phyloP scores from a whole-genome alignment of 2,888 invertebrate species.

The Athetis lepigone region DNA sequence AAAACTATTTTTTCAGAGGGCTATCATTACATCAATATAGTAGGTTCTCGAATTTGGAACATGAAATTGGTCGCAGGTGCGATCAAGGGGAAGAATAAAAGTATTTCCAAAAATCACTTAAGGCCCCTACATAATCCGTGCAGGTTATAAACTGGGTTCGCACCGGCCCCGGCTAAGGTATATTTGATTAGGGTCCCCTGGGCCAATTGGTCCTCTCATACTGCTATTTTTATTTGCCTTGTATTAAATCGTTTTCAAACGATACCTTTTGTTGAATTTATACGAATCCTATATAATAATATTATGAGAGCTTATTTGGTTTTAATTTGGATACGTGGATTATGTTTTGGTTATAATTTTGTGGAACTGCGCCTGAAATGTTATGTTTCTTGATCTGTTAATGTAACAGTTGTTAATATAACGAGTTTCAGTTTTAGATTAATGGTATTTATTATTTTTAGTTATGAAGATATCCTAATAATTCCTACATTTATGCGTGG shows the following conservation, averaged over 20 bases:
- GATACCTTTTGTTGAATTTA: constrained; percentile 69
- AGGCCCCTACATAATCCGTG: constrained; percentile 74
- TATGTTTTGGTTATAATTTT: constrained; percentile 41
- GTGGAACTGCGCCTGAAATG: constrained; percentile 17
- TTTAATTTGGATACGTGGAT: constrained; percentile 41
- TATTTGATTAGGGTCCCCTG: constrained; percentile 85
- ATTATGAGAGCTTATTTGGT: constrained; percentile 49
- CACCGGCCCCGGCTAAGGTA: constrained; percentile 77
- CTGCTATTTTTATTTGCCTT: constrained; percentile 81
- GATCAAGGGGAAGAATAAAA: constrained; percentile 60
- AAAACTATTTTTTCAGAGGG: constrained; percentile 42
- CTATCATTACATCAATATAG: constrained; percentile 48
- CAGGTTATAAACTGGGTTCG: constrained; percentile 78
- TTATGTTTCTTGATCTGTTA: constrained; percentile 14
- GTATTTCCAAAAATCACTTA: constrained; percentile 76
- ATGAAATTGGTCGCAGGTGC: constrained; percentile 63
- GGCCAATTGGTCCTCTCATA: constrained; percentile 73
- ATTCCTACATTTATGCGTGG: neutral
- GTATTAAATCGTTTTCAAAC: constrained; percentile 84
- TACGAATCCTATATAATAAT: constrained; percentile 42
- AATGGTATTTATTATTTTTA: neutral
- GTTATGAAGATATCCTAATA: neutral
- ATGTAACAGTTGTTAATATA: neutral
- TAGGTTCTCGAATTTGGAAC: constrained; percentile 26
- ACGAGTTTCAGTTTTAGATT: neutral